A percentile compares a stretch with the other conserved stretches of the same genome.
These are phyloP conservation scores for Neolamprologus falcicula DNA, from an alignment of 2,113 vertebrate genomes.

Conservation along the genomic window DNA sequence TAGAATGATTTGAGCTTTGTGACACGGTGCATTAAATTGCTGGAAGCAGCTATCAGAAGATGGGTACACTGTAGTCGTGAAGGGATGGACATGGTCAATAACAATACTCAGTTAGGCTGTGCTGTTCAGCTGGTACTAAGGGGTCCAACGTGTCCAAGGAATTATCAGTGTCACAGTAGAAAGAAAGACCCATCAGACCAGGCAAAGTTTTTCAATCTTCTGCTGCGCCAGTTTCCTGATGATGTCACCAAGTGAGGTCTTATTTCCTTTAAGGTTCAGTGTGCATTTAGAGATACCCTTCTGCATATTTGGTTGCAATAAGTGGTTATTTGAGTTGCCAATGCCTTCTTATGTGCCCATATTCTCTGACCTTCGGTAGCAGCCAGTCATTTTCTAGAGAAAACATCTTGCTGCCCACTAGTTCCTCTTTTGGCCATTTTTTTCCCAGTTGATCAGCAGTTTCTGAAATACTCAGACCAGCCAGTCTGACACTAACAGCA, in stretches of 20 bases:
- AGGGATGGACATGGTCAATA: not conserved
- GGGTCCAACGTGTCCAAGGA: not conserved
- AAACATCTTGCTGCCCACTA: not conserved
- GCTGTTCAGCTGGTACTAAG: not conserved
- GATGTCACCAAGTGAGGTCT: not conserved
- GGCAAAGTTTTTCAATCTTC: not conserved
- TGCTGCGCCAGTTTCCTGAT: not conserved
- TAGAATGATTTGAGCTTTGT: not conserved
- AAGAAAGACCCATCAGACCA: not conserved
- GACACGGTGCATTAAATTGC: not conserved
- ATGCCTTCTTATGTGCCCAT: not conserved
- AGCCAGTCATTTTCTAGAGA: not conserved
- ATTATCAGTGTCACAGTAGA: not conserved
- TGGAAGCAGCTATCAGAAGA: not conserved
- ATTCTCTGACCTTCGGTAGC: not conserved
- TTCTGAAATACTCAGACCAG: not conserved
- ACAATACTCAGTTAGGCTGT: not conserved
- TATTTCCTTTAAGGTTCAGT: not conserved
- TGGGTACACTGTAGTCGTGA: not conserved
- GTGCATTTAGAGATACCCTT: not conserved
- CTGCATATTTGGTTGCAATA: not conserved
- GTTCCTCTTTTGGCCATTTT: not conserved
- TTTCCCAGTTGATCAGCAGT: not conserved
- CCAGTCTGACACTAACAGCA: not conserved
- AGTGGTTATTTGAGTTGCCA: not conserved